Evolutionary conservation across 64 coral and sea anemone species (phyloP).

Genomic region (Trachythela sp.): DNA sequence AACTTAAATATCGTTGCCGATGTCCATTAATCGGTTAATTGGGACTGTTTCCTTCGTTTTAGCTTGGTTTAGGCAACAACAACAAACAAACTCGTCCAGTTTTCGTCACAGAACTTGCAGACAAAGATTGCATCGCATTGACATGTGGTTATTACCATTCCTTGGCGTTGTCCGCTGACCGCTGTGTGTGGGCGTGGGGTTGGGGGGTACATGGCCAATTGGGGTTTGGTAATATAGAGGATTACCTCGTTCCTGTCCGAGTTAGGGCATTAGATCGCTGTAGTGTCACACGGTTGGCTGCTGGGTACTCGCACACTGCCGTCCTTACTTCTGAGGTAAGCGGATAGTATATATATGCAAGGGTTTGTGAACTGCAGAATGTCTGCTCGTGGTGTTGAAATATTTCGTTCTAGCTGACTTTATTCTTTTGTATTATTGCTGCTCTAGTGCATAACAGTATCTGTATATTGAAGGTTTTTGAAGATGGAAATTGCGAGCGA

Average conservation of each 20-base stretch:
- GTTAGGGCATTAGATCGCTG: slow-evolving; percentile 52
- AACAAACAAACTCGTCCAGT: slow-evolving; percentile 81
- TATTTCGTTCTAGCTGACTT: too few relatives aligned
- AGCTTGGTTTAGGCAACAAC: slow-evolving; percentile 88
- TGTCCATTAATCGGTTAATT: too few relatives aligned
- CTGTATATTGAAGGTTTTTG: too few relatives aligned
- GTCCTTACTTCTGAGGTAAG: slow-evolving; percentile 57
- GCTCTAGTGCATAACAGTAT: too few relatives aligned
- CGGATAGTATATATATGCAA: too few relatives aligned
- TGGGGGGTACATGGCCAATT: slow-evolving; percentile 98
- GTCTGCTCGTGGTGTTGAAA: too few relatives aligned
- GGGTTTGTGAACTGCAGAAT: not conserved
- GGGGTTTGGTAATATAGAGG: slow-evolving; percentile 82
- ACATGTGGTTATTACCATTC: slow-evolving; percentile 91
- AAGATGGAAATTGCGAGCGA: too few relatives aligned
- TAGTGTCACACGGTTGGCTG: slow-evolving; percentile 70
- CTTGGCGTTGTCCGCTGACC: slow-evolving; percentile 82
- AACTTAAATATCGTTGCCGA: too few relatives aligned
- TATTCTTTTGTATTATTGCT: too few relatives aligned
- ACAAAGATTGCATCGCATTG: slow-evolving; percentile 78
- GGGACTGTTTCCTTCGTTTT: not conserved
- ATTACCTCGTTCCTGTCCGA: slow-evolving; percentile 67
- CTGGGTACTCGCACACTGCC: slow-evolving; percentile 88
- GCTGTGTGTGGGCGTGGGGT: slow-evolving; percentile 80
- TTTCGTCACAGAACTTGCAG: slow-evolving; percentile 86